phyloP scores from a whole-genome alignment of 2,888 invertebrate genomes.

The Argyresthia goedartella region DNA sequence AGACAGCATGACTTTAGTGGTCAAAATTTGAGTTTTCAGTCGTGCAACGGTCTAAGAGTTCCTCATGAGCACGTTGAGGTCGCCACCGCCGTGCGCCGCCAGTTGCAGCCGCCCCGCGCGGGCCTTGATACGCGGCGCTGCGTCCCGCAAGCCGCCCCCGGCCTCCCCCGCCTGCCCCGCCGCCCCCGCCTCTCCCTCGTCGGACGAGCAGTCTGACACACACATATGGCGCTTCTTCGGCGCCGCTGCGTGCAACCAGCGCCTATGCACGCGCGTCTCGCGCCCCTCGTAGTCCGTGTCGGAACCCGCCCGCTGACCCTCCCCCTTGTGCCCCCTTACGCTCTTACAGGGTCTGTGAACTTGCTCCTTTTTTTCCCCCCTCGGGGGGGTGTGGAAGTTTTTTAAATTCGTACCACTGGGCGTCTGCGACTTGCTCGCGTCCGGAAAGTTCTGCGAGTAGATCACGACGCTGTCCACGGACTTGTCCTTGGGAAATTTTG shows the following conservation, averaged over 20 bases:
- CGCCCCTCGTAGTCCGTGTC: constrained; percentile 47
- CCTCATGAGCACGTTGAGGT: constrained; percentile 52
- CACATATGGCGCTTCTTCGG: constrained; percentile 56
- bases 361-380: constrained; percentile 68
- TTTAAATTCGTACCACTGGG: constrained; percentile 60
- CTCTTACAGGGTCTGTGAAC: constrained; percentile 39
- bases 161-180: constrained; percentile 29
- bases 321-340: constrained; percentile 34
- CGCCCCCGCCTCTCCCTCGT: constrained; percentile 47
- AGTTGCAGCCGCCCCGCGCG: constrained; percentile 38
- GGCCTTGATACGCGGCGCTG: constrained; percentile 39
- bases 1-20: neutral
- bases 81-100: constrained; percentile 59
- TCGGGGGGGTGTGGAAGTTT: constrained; percentile 67
- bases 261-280: constrained; percentile 25
- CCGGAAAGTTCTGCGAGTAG: constrained; percentile 62
- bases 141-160: constrained; percentile 44
- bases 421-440: constrained; percentile 34
- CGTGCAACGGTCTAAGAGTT: constrained; percentile 42
- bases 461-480: constrained; percentile 55
- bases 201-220: constrained; percentile 54
- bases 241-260: constrained; percentile 17
- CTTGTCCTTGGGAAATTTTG: constrained; percentile 54
- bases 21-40: neutral
- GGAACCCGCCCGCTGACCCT: constrained; percentile 47